Evolutionary conservation across 2,888 invertebrate species (phyloP).

Genomic region (Pristionchus entomophagus): DNA sequence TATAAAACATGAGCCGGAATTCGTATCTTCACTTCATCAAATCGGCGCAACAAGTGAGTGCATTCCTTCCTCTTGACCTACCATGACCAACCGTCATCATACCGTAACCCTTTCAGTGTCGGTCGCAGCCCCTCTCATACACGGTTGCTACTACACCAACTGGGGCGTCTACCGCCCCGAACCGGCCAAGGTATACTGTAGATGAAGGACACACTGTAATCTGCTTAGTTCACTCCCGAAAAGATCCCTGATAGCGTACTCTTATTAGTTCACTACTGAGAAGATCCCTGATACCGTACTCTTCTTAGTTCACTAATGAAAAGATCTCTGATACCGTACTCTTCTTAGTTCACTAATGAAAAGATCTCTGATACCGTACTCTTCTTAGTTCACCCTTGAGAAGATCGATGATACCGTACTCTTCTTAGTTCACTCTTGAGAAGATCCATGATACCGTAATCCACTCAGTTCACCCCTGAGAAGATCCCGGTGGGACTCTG

Average conservation of each 20-base stretch:
- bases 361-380: not conserved
- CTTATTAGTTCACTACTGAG: constrained; percentile 7
- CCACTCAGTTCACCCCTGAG: constrained; percentile 19
- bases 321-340: not conserved
- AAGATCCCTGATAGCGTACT: not conserved
- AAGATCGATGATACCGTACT: not conserved
- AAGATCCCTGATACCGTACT: not conserved
- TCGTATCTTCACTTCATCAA: not conserved
- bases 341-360: not conserved
- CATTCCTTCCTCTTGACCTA: not conserved
- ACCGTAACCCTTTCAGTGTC: not conserved
- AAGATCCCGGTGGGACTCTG: constrained; percentile 24
- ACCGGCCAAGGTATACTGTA: constrained; percentile 27
- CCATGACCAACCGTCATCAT: not conserved
- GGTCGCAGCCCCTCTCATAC: not conserved
- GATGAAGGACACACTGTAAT: not conserved
- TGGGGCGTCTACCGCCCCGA: constrained; percentile 29
- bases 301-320: not conserved
- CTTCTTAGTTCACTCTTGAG: not conserved
- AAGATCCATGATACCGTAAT: not conserved
- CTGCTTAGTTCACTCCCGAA: not conserved
- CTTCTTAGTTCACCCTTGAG: not conserved
- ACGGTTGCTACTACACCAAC: constrained; percentile 43
- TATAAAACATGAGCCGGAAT: not conserved
- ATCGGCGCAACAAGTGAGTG: not conserved